phyloP scores from a whole-genome alignment of 2,797 vertebrate genomes.

The Malurus splendens region DNA sequence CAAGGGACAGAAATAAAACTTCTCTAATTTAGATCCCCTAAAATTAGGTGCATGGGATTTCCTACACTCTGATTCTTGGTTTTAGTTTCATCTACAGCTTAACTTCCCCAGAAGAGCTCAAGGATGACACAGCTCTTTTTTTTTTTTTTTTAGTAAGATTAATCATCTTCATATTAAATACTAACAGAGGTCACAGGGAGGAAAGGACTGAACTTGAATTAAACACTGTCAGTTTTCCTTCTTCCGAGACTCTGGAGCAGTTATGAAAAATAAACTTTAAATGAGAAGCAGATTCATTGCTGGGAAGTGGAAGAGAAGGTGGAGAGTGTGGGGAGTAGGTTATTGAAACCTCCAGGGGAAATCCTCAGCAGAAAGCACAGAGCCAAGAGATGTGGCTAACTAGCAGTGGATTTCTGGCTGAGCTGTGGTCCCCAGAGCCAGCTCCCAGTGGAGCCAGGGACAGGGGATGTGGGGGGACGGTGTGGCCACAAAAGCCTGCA shows the following conservation, averaged over 20 bases:
- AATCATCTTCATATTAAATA: constrained; percentile 14
- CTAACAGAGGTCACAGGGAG: neutral
- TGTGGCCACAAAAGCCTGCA: neutral
- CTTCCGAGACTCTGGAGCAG: neutral
- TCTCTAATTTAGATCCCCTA: constrained; percentile 6
- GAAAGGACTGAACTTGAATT: constrained; percentile 14
- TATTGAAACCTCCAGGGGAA: neutral
- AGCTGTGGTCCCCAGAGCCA: neutral
- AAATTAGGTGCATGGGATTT: constrained; percentile 11
- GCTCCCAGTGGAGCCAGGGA: neutral
- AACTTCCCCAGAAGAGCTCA: neutral
- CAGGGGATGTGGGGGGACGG: neutral
- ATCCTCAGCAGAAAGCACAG: neutral
- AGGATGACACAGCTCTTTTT: neutral
- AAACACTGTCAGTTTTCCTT: neutral
- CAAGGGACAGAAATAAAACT: neutral
- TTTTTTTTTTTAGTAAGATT: neutral
- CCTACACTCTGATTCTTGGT: neutral
- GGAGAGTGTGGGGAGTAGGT: neutral
- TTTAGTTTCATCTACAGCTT: neutral
- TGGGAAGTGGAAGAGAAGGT: neutral
- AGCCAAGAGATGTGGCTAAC: neutral
- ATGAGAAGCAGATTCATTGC: constrained; percentile 20
- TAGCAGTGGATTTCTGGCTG: neutral
- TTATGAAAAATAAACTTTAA: constrained; percentile 26